Evolutionary conservation across 2,888 invertebrate genomes (phyloP).

Genomic region (Microctonus brassicae): DNA sequence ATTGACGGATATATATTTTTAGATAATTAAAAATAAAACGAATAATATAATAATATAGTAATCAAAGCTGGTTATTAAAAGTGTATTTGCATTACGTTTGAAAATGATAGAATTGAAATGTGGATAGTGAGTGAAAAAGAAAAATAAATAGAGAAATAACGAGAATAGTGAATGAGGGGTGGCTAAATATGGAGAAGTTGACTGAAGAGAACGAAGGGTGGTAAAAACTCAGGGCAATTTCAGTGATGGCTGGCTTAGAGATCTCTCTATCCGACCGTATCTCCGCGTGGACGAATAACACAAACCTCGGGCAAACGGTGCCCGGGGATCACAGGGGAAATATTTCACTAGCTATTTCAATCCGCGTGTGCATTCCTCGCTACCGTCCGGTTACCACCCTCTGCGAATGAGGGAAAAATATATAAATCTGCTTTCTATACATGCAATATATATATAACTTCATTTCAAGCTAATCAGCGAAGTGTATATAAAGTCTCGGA

Average conservation of each 20-base stretch:
- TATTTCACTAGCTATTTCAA: slow-evolving; percentile 45
- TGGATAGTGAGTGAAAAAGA: not conserved
- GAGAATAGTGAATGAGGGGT: not conserved
- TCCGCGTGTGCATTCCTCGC: slow-evolving; percentile 33
- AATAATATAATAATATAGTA: too few species aligned
- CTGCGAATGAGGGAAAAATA: not conserved
- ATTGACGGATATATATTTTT: not conserved
- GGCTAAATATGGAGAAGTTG: slow-evolving; percentile 29
- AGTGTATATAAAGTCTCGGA: slow-evolving; percentile 60
- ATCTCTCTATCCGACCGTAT: slow-evolving; percentile 54
- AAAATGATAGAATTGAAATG: not conserved
- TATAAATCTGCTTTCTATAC: not conserved
- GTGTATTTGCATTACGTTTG: too few species aligned
- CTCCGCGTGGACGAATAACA: slow-evolving; percentile 52
- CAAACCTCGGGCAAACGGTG: slow-evolving; percentile 40
- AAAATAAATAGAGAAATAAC: not conserved
- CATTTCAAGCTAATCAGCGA: slow-evolving; percentile 57
- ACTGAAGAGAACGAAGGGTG: slow-evolving; percentile 41
- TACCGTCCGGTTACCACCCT: slow-evolving; percentile 1
- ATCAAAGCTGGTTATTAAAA: too few species aligned
- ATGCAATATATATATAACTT: not conserved
- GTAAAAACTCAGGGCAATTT: slow-evolving; percentile 64
- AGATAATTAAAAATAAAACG: not conserved
- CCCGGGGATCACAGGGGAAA: slow-evolving; percentile 34
- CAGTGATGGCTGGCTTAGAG: slow-evolving; percentile 65